Conservation (phyloP, 2,888 invertebrate genomes). For the Panzeria rudis region DNA sequence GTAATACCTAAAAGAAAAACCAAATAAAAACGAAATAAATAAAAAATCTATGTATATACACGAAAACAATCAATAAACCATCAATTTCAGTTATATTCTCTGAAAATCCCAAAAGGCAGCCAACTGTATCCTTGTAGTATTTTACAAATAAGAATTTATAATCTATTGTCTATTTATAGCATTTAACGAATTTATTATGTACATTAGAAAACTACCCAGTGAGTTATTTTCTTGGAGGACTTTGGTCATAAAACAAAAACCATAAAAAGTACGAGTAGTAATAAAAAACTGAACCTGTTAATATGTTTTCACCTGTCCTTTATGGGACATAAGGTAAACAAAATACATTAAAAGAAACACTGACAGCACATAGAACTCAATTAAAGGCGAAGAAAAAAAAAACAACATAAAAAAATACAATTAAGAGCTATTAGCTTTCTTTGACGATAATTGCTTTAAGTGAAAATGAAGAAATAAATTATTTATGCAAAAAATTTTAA, state of each 20-base stretch:
- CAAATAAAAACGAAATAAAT: background rate
- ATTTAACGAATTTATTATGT: constrained; percentile 70
- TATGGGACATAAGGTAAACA: background rate
- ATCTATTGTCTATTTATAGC: constrained; percentile 47
- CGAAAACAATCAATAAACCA: constrained; percentile 74
- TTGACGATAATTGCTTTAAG: constrained; percentile 48
- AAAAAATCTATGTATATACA: background rate
- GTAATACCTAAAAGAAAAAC: background rate
- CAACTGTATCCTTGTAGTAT: background rate
- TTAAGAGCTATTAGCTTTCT: constrained; percentile 20
- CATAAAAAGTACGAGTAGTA: constrained; percentile 22
- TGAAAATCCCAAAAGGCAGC: background rate
- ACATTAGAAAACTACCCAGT: constrained; percentile 25
- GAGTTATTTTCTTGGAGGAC: background rate
- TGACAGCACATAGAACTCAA: constrained; percentile 46
- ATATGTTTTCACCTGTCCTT: constrained; percentile 36
- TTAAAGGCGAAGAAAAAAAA: constrained; percentile 20
- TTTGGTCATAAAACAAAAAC: constrained; percentile 21
- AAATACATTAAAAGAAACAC: constrained; percentile 17
- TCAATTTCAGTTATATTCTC: constrained; percentile 68
- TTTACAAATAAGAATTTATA: background rate
- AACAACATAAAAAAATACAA: constrained; percentile 11
- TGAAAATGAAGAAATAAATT: constrained; percentile 74
- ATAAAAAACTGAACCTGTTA: constrained; percentile 33
- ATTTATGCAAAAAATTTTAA: constrained; percentile 62